Base-by-base conservation (phyloP, 2,113 vertebrate genomes). In the Pangasianodon hypophthalmus region DNA sequence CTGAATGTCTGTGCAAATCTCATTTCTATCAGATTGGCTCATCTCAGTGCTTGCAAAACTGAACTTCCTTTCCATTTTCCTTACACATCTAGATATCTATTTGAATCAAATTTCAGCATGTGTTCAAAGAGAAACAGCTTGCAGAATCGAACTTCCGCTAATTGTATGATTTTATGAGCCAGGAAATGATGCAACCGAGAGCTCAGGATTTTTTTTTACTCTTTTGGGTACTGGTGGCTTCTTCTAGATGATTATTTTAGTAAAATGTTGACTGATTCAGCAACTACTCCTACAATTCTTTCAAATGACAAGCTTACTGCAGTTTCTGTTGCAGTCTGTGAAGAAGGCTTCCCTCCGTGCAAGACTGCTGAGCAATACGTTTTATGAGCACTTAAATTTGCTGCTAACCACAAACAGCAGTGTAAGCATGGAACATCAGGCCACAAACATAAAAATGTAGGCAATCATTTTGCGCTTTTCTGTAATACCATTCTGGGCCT, bases 321-420 rank as follows among this genome's bases (percentile, higher is more conserved):
- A 41, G 32, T 44, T 60, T 26, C 50, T 21, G 50, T 1, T 4
- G 81, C 52, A 41, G 81, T 41, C n/a, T 58, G 18, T 21, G 9
- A 18, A 13, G 19, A 29, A 85, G 50, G 37, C 80, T 79, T 77
- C 48, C 62, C 46, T 88, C 84, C 52, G 84, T 29, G 21, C 46
- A 62, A 48, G 16, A 81, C 16, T 67, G 91, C 91, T 88, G 86
- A 88, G 75, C 75, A 88, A 32, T 62, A 81, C n/a, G 24, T 44
- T 90, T 90, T 44, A 14, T 87, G 85, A 85, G 80, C 48, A 84
- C 48, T 64, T 84, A 58, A 77, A 87, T 50, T 64, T n/a, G 56
- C 60, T 71, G 44, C 81, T 67, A 32, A 88, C 24, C 44, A 81
- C 67, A 85, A 89, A n/a, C 64, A 79, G 54, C 54, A 60, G 52